A percentile compares a stretch with the other conserved stretches of the same genome.
Conservation (phyloP, 2,797 vertebrate genomes). For the Coilia nasus region DNA sequence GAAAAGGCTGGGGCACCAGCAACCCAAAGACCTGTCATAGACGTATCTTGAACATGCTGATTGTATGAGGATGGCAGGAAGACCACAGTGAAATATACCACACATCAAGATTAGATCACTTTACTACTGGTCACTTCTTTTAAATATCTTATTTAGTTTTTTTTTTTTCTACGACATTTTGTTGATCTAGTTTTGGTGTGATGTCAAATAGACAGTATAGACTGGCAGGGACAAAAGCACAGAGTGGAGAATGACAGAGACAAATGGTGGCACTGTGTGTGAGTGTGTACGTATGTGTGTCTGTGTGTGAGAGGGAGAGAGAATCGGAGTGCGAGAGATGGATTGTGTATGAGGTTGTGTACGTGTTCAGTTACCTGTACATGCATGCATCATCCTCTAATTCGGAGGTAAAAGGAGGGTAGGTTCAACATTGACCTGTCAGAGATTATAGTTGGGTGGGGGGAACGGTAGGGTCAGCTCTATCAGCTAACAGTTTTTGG, state of each 20-base stretch:
- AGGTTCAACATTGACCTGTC: conserved; percentile 35
- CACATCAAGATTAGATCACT: conserved; percentile 42
- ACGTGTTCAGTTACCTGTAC: conserved; percentile 44
- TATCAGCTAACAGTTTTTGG: conserved; percentile 48
- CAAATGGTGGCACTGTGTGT: neutral
- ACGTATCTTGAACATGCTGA: conserved; percentile 47
- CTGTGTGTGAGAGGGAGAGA: neutral
- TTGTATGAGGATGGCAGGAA: conserved; percentile 47
- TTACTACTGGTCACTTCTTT: conserved; percentile 43
- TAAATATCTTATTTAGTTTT: conserved; percentile 38
- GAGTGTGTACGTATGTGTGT: conserved; percentile 11
- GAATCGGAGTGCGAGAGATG: neutral
- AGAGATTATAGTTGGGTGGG: conserved; percentile 35
- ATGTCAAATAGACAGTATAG: conserved; percentile 26
- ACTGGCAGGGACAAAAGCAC: conserved; percentile 29
- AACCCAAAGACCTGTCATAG: conserved; percentile 49
- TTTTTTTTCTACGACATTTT: conserved; percentile 36
- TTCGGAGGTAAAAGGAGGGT: conserved; percentile 31
- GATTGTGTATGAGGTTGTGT: conserved; percentile 22
- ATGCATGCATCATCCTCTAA: conserved; percentile 51
- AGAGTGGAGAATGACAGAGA: neutral
- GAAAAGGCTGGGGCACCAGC: conserved; percentile 30
- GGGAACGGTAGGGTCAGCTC: conserved; percentile 30
- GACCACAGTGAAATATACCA: conserved; percentile 31
- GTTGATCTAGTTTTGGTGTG: conserved; percentile 23